Evolutionary conservation across 2,888 invertebrate genomes (phyloP), one percentile per base, ranked within the genome.

Genomic region (Drosophila quinaria): DNA sequence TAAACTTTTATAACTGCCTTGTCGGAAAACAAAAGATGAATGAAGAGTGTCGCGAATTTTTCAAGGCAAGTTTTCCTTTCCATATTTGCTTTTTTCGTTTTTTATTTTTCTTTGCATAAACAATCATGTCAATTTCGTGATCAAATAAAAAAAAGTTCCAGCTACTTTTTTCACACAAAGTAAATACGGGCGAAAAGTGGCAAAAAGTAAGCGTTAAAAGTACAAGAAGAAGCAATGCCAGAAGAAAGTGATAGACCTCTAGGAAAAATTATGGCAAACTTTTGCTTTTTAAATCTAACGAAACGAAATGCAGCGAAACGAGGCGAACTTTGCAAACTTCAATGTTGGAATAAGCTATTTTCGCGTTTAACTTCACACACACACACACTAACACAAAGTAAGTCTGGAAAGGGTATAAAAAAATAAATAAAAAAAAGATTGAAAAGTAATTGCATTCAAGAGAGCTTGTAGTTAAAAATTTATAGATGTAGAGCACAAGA

Each of bases 401-500:
- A 41, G 41, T 46, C 56, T 15, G 55, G 49, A 50, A 59, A 47
- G 44, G 19, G 15, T 42, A 55, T 55, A 33, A 11, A 11, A 11
- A 56, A 25, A 54, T 5, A 52, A 5, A 41, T 2, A 41, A 56
- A 62, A 83, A 78, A 84, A 76, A 89, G 67, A 87, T 87, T 81
- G 89, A 89, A 87, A 89, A 87, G 89, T 89, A 89, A 87, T 87
- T 87, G 89, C 88, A 89, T 86, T 86, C 82, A 87, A 80, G 84
- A 80, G 84, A 80, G 82, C 80, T 87, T 85, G 87, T 80, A 86
- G 85, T 87, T 86, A 89, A 86, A 89, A 89, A 89, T 89, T 81
- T 84, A 86, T 86, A 80, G 85, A 81, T 72, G 62, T 69, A 69
- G 76, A 74, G 77, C 85, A 71, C 55, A 74, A 76, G 80, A 78